Percentiles rank a stretch among this genome's conserved stretches.
Conservation (phyloP, 1,140 invertebrate species). For the Calycopis cecrops region DNA sequence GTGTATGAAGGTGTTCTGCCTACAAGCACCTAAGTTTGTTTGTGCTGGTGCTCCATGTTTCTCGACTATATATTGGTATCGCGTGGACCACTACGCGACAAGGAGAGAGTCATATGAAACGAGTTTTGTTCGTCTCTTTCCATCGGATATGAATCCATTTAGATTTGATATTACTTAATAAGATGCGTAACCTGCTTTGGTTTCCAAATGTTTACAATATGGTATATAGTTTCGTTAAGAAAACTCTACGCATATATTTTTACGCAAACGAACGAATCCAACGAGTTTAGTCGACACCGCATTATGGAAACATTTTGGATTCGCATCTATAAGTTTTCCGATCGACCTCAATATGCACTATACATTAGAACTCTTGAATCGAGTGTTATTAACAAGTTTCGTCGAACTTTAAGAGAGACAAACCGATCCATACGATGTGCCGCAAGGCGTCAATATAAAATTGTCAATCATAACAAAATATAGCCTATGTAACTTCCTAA, state of each 20-base stretch:
- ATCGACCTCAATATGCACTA: too few relatives aligned
- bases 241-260: conserved; percentile 1
- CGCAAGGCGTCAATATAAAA: too few relatives aligned
- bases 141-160: conserved; percentile 63
- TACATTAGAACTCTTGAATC: too few relatives aligned
- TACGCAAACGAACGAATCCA: not conserved
- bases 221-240: not conserved
- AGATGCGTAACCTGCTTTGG: conserved; percentile 16
- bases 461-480: too few relatives aligned
- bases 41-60: conserved; percentile 39
- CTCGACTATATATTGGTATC: conserved; percentile 62
- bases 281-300: too few relatives aligned
- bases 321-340: too few relatives aligned
- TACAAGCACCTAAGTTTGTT: conserved; percentile 56
- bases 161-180: conserved; percentile 48
- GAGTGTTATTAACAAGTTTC: too few relatives aligned
- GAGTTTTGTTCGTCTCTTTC: conserved; percentile 42
- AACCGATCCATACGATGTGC: too few relatives aligned
- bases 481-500: too few relatives aligned
- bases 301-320: too few relatives aligned
- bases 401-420: too few relatives aligned
- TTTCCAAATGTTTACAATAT: conserved; percentile 1
- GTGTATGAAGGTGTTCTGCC: conserved; percentile 43
- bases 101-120: conserved; percentile 8
- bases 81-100: not conserved